Base-by-base conservation (phyloP, 2,113 vertebrate genomes). In the Cebus imitator region DNA sequence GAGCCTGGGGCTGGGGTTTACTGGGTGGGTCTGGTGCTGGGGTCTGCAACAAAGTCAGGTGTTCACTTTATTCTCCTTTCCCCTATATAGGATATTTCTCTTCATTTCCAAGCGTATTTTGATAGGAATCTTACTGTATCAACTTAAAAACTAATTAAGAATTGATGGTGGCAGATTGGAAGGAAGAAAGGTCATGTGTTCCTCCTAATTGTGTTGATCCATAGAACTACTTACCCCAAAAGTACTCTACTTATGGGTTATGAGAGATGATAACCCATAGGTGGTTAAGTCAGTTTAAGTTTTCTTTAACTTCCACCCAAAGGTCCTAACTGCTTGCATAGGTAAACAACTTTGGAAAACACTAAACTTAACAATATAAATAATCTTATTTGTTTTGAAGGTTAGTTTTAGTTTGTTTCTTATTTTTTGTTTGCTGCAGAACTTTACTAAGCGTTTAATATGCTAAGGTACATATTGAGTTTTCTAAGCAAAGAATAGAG, bases 131-230 rank as follows among this genome's bases (percentile, higher is more conserved):
- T 81, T 70, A 93, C 84, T 2, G 21, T 50, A 57, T 72, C 30
- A 95, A 45, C 64, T 72, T 87, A 43, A 86, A 92, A 95, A 82
- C 37, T 78, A 87, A 86, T 82, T 78, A 88, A 93, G 93, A 84
- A 20, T 83, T 84, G 70, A 82, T 87, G 11, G 6, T 68, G 61
- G 45, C 9, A 84, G 35, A 40, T 23, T 89, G 6, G 45, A 90
- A 84, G 96, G 32, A 73, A 88, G 16, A 86, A 81, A 66, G 2
- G 52, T 92, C 10, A 37, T 72, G 25, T 50, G 5, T 37, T 1
- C 3, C 61, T 75, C 17, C 17, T 75, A 52, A 57, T 79, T 95
- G 45, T 90, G 30, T 32, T 48, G 23, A 66, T 58, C 20, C 12
- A 25, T 50, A 83, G 40, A 78, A 78, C 78, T 92, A 73, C 25